phyloP scores from a whole-genome alignment of 2,113 vertebrate species.

The Gasterosteus aculeatus region DNA sequence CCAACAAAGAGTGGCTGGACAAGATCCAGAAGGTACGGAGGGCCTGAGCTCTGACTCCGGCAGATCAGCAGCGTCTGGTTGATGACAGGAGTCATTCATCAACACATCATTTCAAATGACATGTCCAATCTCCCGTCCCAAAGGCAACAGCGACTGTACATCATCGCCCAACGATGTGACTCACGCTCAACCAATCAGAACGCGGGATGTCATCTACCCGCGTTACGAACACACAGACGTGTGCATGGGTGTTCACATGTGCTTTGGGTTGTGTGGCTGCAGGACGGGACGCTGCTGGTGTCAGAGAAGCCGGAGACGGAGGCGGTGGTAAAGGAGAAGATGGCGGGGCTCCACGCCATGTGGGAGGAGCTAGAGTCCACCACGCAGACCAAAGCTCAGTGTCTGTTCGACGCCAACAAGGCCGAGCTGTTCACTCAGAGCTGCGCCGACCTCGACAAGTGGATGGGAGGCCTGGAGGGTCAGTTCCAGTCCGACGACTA shows the following conservation, averaged over 20 bases:
- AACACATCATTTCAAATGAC: too few relatives aligned
- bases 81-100: too few relatives aligned
- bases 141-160: too few relatives aligned
- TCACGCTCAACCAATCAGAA: too few relatives aligned
- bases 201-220: too few relatives aligned
- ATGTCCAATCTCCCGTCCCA: too few relatives aligned
- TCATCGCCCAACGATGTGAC: too few relatives aligned
- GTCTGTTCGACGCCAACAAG: slow-evolving; percentile 97
- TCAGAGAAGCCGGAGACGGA: slow-evolving; percentile 95
- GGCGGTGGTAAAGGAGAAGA: slow-evolving; percentile 89
- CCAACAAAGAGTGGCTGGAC: slow-evolving; percentile 98
- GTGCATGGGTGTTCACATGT: too few relatives aligned
- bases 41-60: background rate
- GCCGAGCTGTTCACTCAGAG: slow-evolving; percentile 97
- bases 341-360: slow-evolving; percentile 87
- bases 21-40: slow-evolving; percentile 92
- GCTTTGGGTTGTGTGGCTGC: background rate
- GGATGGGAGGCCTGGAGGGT: slow-evolving; percentile 91
- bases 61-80: too few relatives aligned
- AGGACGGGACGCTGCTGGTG: slow-evolving; percentile 93
- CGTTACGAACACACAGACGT: too few relatives aligned
- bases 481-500: slow-evolving; percentile 96
- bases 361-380: slow-evolving; percentile 94
- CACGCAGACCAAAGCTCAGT: slow-evolving; percentile 96
- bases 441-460: slow-evolving; percentile 94